Evolutionary conservation across 2,797 vertebrate genomes (phyloP), one percentile per base, ranked within the genome.

Genomic region (Cyclopterus lumpus): DNA sequence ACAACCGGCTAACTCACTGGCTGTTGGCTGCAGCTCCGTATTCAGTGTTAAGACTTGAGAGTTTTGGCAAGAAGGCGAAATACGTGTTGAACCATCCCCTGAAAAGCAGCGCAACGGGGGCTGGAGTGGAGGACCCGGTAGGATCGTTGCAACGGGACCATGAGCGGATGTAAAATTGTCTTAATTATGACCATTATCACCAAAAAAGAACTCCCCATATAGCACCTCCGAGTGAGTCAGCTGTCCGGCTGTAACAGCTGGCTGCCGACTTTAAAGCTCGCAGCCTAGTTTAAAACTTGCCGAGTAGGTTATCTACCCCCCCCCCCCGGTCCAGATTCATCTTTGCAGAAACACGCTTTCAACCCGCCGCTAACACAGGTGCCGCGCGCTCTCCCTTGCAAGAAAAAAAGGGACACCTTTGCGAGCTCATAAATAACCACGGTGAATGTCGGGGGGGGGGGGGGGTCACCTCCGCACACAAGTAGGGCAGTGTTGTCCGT

Each of bases 361-460:
- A 81, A 83, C 86, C 78, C 70, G 10, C 77, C 80, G 78, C 75
- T 87, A 75, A 85, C 91, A 91, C 91, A 92, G 91, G 91, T 92
- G 90, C 86, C 75, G 36, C 82, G 72, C 20, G 58, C 46, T 81
- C 81, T 73, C 73, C 26, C 75, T n/a, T 84, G 22, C 66, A n/a
- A n/a, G n/a, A n/a, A n/a, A n/a, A n/a, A 81, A 87, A 88, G 90
- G 85, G 89, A 93, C 89, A 86, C 83, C 85, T 88, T 77, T 82
- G 84, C 77, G 28, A 79, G 91, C 92, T 93, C 91, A 93, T 94
- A 94, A 94, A 94, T 94, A 94, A 94, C 92, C 77, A 83, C 75
- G 88, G 86, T 61, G 76, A 84, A 86, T 87, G 84, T 80, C 87
- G 34, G 86, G 85, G n/a, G n/a, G n/a, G n/a, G n/a, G n/a, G n/a